Evolutionary conservation across 2,113 vertebrate species (phyloP), one percentile per base, ranked within the genome.

Genomic region (Corythaeola cristata): DNA sequence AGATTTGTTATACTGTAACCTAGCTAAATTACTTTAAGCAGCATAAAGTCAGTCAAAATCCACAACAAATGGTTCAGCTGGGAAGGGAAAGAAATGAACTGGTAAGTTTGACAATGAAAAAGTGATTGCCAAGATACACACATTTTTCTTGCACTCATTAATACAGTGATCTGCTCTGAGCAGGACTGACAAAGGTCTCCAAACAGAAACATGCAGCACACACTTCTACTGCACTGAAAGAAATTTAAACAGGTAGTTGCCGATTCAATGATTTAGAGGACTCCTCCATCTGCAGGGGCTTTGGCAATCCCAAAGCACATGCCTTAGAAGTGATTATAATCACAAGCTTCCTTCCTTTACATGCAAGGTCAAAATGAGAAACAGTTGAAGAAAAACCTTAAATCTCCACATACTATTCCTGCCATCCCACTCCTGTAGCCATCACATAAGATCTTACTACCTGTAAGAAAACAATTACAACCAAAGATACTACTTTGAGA

Each of bases 81-180:
- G 23, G 32, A 85, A 93, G 52, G 28, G 20, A 76, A 77, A 79
- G 32, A 90, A 95, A 88, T 33, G 1, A 92, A 64, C 67, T 64
- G 5, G 12, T 76, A 86, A 85, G 35, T 49, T 44, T 75, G 58
- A 89, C 78, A 85, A 85, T 39, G 32, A 80, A 60, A 60, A 88
- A 88, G 30, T 9, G 15, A 39, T 96, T 95, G 82, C 78, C 90
- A 93, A 92, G 90, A 95, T 55, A 77, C 45, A 69, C 22, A 56
- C 20, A 28, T 84, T 94, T 94, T 63, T 77, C 37, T 64, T 78
- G 44, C 11, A 17, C 37, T 86, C 55, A 33, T 39, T 66, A 74
- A 49, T 44, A 59, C 24, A 66, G 37, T 11, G 59, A 56, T 90
- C n/a, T 83, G n/a, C 59, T 66, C 50, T 62, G 32, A 77, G 64